Evolutionary conservation across 2,888 invertebrate genomes (phyloP).

Genomic region (Macropis europaea): DNA sequence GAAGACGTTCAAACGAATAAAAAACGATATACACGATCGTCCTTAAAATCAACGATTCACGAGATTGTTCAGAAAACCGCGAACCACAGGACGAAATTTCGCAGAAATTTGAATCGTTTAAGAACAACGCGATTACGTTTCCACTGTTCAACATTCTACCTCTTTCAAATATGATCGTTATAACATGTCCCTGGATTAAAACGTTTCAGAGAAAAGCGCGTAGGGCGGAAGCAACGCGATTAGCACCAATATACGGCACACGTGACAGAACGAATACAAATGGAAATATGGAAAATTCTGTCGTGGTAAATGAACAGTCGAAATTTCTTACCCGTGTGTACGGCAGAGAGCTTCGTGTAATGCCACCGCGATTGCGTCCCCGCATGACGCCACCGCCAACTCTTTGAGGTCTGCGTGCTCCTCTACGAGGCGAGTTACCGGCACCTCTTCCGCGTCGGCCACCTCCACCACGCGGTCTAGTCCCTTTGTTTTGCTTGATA

Average conservation of each 20-base stretch:
- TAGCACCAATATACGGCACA: constrained; percentile 18
- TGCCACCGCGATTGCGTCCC: constrained; percentile 87
- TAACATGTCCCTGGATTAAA: neutral
- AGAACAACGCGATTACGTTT: neutral
- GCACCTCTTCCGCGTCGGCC: constrained; percentile 81
- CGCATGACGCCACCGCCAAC: constrained; percentile 83
- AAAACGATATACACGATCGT: neutral
- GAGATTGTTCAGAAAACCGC: neutral
- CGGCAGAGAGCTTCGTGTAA: constrained; percentile 82
- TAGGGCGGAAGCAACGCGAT: constrained; percentile 36
- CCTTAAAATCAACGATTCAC: neutral
- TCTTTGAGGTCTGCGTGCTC: constrained; percentile 77
- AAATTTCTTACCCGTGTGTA: constrained; percentile 85
- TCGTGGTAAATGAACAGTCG: neutral
- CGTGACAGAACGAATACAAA: constrained; percentile 20
- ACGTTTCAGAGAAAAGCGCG: constrained; percentile 11
- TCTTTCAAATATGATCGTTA: neutral
- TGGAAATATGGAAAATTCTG: neutral
- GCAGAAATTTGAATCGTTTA: neutral
- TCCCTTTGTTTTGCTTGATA: constrained; percentile 91
- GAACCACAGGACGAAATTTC: neutral
- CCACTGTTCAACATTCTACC: neutral
- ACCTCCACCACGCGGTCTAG: constrained; percentile 83
- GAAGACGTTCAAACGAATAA: neutral
- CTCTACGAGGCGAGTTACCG: constrained; percentile 80